A percentile compares a stretch with the other conserved stretches of the same genome.
Conservation (phyloP, 2,797 vertebrate genomes). For the Cynodonichthys magdalenae region DNA sequence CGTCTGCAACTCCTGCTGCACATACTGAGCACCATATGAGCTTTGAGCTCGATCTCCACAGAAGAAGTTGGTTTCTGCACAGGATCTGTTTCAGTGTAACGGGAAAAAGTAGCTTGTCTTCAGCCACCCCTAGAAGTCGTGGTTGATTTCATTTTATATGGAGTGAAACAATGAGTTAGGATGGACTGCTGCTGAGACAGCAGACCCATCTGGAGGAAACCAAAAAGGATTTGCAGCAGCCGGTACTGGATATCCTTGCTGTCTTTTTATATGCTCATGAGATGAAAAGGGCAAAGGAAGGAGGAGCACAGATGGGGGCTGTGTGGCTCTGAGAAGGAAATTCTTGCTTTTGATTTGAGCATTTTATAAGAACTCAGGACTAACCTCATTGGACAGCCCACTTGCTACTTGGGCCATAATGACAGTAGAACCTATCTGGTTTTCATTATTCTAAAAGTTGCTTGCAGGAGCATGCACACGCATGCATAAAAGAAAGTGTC, state of each 20-base stretch:
- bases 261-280: conserved; percentile 59
- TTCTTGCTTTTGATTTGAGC: conserved; percentile 58
- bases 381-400: conserved; percentile 69
- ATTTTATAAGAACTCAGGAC: conserved; percentile 70
- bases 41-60: conserved; percentile 38
- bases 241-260: conserved; percentile 63
- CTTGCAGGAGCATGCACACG: conserved; percentile 18
- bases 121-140: conserved; percentile 57
- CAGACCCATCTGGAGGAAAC: conserved; percentile 69
- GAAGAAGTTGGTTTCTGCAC: conserved; percentile 34
- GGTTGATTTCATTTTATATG: conserved; percentile 78
- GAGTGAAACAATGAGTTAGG: conserved; percentile 75
- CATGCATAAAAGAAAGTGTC: conserved; percentile 49
- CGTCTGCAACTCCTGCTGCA: conserved; percentile 57
- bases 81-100: conserved; percentile 39
- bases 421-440: conserved; percentile 69
- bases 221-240: conserved; percentile 65
- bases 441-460: conserved; percentile 61
- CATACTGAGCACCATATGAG: conserved; percentile 47
- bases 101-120: conserved; percentile 54
- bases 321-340: conserved; percentile 47
- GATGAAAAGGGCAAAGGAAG: conserved; percentile 41
- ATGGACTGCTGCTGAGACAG: conserved; percentile 66
- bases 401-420: conserved; percentile 46
- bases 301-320: conserved; percentile 23